A percentile compares a stretch with the other conserved stretches of the same genome.
Conservation (phyloP, 1,140 invertebrate species). For the Harpegnathos saltator region DNA sequence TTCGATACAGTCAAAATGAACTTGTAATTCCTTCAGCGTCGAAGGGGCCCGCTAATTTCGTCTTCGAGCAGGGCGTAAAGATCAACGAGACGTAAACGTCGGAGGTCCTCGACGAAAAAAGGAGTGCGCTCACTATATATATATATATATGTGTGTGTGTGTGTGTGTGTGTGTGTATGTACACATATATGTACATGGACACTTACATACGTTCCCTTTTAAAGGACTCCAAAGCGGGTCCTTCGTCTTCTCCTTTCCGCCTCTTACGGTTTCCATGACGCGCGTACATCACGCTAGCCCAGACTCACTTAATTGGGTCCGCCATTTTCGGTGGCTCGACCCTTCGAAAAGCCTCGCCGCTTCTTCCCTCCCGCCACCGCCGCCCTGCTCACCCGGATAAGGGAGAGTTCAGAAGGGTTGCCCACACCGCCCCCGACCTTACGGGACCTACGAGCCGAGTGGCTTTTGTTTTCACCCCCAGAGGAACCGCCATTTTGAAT, state of each 20-base stretch:
- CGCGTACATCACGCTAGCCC: constrained; percentile 75
- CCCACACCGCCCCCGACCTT: constrained; percentile 72
- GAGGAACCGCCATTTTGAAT: constrained; percentile 86
- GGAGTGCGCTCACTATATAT: constrained; percentile 45
- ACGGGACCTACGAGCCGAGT: constrained; percentile 73
- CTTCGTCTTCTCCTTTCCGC: constrained; percentile 70
- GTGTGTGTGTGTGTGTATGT: no score
- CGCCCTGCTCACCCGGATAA: constrained; percentile 48
- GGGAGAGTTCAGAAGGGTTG: constrained; percentile 82
- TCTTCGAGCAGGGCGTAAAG: constrained; percentile 66
- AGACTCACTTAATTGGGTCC: constrained; percentile 85
- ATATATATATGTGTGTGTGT: no score
- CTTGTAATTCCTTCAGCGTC: constrained; percentile 4
- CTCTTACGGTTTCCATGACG: constrained; percentile 70
- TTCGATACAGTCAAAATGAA: not conserved
- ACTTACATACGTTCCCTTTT: constrained; percentile 58
- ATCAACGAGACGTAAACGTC: constrained; percentile 81
- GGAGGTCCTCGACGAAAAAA: constrained; percentile 67
- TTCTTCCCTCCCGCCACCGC: constrained; percentile 59
- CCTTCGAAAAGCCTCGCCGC: constrained; percentile 77
- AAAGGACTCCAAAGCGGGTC: constrained; percentile 70
- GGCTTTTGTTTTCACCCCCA: constrained; percentile 85
- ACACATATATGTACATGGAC: no score
- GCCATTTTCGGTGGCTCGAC: constrained; percentile 85
- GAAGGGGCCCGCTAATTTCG: constrained; percentile 27